phyloP scores from a whole-genome alignment of 2,888 invertebrate species.

The Melanchra persicariae region DNA sequence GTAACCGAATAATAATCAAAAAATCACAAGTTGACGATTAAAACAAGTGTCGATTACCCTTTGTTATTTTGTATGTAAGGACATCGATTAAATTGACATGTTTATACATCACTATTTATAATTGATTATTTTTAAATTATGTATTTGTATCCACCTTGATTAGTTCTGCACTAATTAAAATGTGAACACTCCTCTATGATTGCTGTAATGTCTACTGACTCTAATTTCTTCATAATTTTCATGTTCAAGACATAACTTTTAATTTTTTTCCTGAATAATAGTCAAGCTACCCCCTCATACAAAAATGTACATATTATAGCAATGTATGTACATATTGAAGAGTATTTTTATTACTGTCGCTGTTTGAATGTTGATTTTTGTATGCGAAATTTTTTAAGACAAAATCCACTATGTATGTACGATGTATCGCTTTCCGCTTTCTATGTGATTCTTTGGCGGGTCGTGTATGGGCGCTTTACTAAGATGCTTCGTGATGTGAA shows the following conservation, averaged over 20 bases:
- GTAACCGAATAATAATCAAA: slow-evolving; percentile 3
- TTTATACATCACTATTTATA: slow-evolving; percentile 18
- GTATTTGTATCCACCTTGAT: slow-evolving; percentile 2
- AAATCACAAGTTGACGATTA: neutral
- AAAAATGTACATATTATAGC: slow-evolving; percentile 78
- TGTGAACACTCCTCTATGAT: neutral
- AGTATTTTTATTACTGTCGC: slow-evolving; percentile 76
- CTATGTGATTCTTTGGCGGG: slow-evolving; percentile 56
- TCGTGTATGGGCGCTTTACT: slow-evolving; percentile 48
- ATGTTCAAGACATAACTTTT: too few species aligned
- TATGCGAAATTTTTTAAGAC: slow-evolving; percentile 59
- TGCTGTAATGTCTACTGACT: slow-evolving; percentile 10
- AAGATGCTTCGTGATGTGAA: neutral
- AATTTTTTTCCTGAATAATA: slow-evolving; percentile 52
- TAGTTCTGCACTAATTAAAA: slow-evolving; percentile 27
- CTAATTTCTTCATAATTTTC: neutral
- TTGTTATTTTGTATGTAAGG: slow-evolving; percentile 39
- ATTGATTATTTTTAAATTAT: slow-evolving; percentile 5
- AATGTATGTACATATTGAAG: slow-evolving; percentile 79
- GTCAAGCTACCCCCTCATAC: slow-evolving; percentile 64
- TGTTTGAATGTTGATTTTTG: slow-evolving; percentile 72
- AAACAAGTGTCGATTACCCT: slow-evolving; percentile 14
- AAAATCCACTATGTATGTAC: slow-evolving; percentile 55
- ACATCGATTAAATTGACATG: slow-evolving; percentile 43
- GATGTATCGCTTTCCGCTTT: slow-evolving; percentile 64